Base-by-base conservation (phyloP, 2,888 invertebrate species). In the Callyntrura sp. region DNA sequence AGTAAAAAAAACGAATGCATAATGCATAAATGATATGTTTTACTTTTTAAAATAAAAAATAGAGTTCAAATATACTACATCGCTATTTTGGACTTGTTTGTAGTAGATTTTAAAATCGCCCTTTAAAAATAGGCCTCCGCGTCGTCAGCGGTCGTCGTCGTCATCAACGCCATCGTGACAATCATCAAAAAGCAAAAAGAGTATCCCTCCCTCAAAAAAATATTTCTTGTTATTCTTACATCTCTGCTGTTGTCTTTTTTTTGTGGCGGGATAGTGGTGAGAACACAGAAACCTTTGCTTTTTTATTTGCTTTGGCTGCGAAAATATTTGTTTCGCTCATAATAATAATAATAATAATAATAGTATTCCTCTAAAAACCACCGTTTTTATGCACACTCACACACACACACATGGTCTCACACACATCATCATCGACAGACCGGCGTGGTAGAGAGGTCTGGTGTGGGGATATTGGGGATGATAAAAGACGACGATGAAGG, bases 321-420 rank as follows among this genome's bases (percentile, higher is more conserved):
- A 91, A 92, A 92, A 35, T 35, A 35, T 90, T 91, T 90, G 90
- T 85, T 76, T 90, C 90, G 84, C 90, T 90, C 35, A 35, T 35
- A 85, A 70, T 87, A 90, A 79, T n/a, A n/a, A n/a, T n/a, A n/a
- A n/a, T n/a, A n/a, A n/a, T n/a, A n/a, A n/a, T n/a, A n/a, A n/a
- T n/a, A n/a, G n/a, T n/a, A n/a, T n/a, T 35, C 28, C 35, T 60
- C 57, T 60, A 60, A 76, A n/a, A 91, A 84, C 90, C 78, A 85
- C 51, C 60, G 78, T 78, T 85, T 85, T 65, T 35, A 35, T 35
- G 35, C 35, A 35, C 35, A 35, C 35, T 35, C 35, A 35, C 35
- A 35, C 35, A 85, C 85, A 78, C 79, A 79, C 62, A 78, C 79
- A 79, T 48, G 62, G 51, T 51, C 76, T 35, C 35, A 35, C 35